These are phyloP conservation scores for Labeo rohita DNA, from an alignment of 2,113 vertebrate species.

Conservation along the genomic window DNA sequence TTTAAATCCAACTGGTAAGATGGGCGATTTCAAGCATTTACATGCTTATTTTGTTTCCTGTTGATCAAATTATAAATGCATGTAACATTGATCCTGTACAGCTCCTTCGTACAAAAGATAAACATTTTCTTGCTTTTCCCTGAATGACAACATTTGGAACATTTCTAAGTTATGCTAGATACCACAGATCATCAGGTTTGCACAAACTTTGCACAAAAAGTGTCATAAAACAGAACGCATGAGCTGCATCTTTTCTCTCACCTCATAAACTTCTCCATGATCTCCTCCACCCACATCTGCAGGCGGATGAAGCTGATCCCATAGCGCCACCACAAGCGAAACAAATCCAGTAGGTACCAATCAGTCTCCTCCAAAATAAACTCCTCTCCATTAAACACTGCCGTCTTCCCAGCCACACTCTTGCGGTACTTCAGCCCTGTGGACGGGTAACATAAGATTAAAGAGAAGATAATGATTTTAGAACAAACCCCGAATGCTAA, in stretches of 20 bases:
- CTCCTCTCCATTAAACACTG: conserved; percentile 89
- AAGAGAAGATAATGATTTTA: background rate
- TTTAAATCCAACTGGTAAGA: no score
- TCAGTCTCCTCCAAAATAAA: conserved; percentile 94
- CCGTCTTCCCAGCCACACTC: conserved; percentile 88
- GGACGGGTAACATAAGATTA: background rate
- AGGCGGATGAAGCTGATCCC: conserved; percentile 97
- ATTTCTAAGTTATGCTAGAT: background rate
- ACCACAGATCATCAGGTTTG: background rate
- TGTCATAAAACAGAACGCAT: background rate
- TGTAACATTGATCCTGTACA: no score
- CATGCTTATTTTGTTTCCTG: no score
- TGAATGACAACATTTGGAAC: no score
- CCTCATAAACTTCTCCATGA: conserved; percentile 99
- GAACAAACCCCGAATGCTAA: background rate
- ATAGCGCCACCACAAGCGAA: conserved; percentile 97
- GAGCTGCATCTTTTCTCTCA: conserved; percentile 61
- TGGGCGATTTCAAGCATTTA: no score
- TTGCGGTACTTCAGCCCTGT: conserved; percentile 91
- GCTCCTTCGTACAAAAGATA: no score
- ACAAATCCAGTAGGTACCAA: conserved; percentile 96
- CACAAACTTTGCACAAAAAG: no score
- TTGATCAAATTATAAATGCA: no score
- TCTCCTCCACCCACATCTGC: conserved; percentile 99
- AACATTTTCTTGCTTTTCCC: no score